Conservation (phyloP, 2,888 invertebrate species). For the Pteria penguin region DNA sequence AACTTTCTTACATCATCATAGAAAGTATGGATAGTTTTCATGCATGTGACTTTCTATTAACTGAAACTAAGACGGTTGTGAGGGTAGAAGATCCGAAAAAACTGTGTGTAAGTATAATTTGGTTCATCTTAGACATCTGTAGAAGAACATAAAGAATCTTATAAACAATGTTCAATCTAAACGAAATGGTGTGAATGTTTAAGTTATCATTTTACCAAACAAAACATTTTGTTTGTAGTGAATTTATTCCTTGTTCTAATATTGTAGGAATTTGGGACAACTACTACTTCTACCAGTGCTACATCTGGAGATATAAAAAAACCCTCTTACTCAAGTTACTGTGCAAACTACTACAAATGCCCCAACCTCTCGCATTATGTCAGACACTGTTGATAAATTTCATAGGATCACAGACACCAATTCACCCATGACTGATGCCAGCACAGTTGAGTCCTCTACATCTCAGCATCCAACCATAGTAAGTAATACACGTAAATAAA, state of each 20-base stretch:
- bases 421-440: neutral
- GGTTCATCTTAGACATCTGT: neutral
- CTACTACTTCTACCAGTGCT: neutral
- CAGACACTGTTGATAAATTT: neutral
- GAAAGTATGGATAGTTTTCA: neutral
- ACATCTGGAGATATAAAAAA: neutral
- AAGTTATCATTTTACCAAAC: neutral
- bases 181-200: neutral
- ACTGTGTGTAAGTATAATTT: neutral
- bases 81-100: neutral
- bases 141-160: neutral
- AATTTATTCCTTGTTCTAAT: neutral
- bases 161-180: neutral
- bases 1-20: neutral
- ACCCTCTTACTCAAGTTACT: neutral
- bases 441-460: neutral
- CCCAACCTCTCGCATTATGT: neutral
- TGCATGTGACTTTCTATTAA: neutral
- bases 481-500: neutral
- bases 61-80: neutral
- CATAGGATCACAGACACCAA: neutral
- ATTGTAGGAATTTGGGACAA: neutral
- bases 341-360: neutral
- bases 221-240: neutral
- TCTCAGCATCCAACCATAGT: neutral